These are phyloP conservation scores for Chelmon rostratus DNA, from an alignment of 2,797 vertebrate species.

Conservation along the genomic window DNA sequence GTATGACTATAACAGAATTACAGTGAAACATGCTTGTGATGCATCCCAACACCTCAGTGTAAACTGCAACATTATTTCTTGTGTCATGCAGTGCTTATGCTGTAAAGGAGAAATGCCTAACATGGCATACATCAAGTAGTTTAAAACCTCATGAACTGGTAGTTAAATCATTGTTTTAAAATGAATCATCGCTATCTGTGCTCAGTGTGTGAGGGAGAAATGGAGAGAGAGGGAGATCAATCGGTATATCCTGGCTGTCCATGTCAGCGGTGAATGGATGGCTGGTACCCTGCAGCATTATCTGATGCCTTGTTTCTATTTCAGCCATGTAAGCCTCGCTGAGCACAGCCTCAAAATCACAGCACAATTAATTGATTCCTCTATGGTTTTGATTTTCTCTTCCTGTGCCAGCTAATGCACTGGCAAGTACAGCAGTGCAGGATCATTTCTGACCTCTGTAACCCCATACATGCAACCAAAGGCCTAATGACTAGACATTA, in stretches of 20 bases:
- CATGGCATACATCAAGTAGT: conserved; percentile 5
- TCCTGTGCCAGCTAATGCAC: conserved; percentile 64
- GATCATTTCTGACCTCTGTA: conserved; percentile 44
- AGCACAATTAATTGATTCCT: conserved; percentile 75
- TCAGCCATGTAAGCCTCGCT: conserved; percentile 67
- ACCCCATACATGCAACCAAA: conserved; percentile 37
- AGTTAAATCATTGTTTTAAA: conserved; percentile 30
- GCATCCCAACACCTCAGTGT: conserved; percentile 21
- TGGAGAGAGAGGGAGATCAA: conserved; percentile 63
- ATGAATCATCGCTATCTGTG: conserved; percentile 24
- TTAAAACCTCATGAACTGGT: conserved; percentile 8
- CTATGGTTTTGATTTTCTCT: conserved; percentile 73
- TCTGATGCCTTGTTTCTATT: conserved; percentile 77
- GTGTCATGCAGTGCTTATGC: conserved; percentile 23
- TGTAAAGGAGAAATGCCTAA: conserved; percentile 12
- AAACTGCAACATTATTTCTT: conserved; percentile 22
- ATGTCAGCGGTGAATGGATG: conserved; percentile 40
- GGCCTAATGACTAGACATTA: conserved; percentile 17
- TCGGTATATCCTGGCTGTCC: conserved; percentile 56
- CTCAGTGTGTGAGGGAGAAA: conserved; percentile 29
- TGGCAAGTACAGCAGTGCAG: conserved; percentile 47
- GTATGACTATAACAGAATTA: conserved; percentile 10
- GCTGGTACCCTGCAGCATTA: conserved; percentile 73
- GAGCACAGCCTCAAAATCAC: conserved; percentile 57
- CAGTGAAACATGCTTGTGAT: conserved; percentile 46